phyloP scores from a whole-genome alignment of 2,888 invertebrate species.

The Metellina segmentata region DNA sequence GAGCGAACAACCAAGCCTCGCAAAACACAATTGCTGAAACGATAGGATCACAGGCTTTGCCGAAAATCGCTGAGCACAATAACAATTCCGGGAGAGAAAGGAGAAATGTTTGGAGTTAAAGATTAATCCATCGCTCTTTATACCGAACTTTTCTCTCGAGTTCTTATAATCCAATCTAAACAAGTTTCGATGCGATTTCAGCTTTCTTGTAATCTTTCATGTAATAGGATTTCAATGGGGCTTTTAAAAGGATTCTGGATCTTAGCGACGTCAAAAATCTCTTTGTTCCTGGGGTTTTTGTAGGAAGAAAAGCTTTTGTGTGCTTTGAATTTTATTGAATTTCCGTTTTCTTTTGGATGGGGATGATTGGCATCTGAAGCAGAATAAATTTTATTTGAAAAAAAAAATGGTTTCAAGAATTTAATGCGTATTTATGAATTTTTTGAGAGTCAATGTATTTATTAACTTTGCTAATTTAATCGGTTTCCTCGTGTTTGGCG shows the following conservation, averaged over 20 bases:
- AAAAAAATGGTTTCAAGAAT: too few species aligned
- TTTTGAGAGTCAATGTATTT: too few species aligned
- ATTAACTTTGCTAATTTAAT: too few species aligned
- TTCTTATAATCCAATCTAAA: conserved; percentile 59
- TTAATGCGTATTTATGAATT: neutral
- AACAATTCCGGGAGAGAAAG: neutral
- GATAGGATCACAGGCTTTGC: neutral
- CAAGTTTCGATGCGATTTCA: conserved; percentile 38
- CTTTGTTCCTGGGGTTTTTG: conserved; percentile 12
- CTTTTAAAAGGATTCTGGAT: conserved; percentile 39
- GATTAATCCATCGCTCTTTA: conserved; percentile 6
- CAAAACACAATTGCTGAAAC: neutral
- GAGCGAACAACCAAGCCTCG: neutral
- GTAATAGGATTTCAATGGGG: conserved; percentile 55
- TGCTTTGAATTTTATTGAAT: conserved; percentile 9
- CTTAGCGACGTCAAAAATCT: conserved; percentile 14
- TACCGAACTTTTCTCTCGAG: neutral
- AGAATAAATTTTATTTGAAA: too few species aligned
- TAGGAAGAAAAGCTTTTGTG: neutral
- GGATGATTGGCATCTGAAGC: neutral
- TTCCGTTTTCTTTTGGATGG: neutral
- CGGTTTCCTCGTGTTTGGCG: too few species aligned
- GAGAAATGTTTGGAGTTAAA: neutral
- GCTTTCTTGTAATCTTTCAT: conserved; percentile 38
- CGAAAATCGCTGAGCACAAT: neutral